Conservation (phyloP, 2,888 invertebrate genomes). For the Cosmia pyralina region DNA sequence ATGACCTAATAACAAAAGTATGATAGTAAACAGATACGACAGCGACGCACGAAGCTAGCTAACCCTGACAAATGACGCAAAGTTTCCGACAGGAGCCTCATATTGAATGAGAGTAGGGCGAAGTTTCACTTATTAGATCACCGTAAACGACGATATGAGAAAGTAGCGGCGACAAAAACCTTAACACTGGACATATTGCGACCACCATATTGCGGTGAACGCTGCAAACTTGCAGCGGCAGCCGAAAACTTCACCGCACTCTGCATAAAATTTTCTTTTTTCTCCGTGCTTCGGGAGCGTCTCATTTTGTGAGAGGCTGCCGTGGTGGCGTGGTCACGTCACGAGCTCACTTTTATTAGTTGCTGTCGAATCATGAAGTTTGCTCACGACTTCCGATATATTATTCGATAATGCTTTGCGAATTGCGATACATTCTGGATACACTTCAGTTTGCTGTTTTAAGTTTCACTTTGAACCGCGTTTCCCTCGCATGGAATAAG, state of each 20-base stretch:
- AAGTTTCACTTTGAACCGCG: conserved; percentile 13
- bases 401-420: conserved; percentile 46
- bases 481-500: conserved; percentile 16
- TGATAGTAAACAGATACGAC: conserved; percentile 51
- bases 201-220: conserved; percentile 77
- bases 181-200: conserved; percentile 85
- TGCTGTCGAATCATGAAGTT: conserved; percentile 61
- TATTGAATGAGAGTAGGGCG: conserved; percentile 85
- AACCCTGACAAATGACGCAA: conserved; percentile 80
- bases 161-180: conserved; percentile 86
- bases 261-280: conserved; percentile 83
- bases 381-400: conserved; percentile 37
- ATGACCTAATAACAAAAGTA: conserved; percentile 54
- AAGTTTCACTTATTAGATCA: conserved; percentile 89
- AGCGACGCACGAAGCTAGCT: conserved; percentile 50
- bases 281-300: conserved; percentile 65
- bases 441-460: conserved; percentile 2
- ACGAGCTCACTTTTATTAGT: conserved; percentile 77
- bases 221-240: conserved; percentile 85
- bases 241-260: conserved; percentile 78
- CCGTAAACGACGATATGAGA: conserved; percentile 85
- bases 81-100: conserved; percentile 83
- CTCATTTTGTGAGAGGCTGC: conserved; percentile 69
- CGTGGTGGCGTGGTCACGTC: conserved; percentile 63
- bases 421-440: conserved; percentile 34